These are phyloP conservation scores for Nyctibius grandis DNA, from an alignment of 2,797 vertebrate genomes.

Conservation along the genomic window DNA sequence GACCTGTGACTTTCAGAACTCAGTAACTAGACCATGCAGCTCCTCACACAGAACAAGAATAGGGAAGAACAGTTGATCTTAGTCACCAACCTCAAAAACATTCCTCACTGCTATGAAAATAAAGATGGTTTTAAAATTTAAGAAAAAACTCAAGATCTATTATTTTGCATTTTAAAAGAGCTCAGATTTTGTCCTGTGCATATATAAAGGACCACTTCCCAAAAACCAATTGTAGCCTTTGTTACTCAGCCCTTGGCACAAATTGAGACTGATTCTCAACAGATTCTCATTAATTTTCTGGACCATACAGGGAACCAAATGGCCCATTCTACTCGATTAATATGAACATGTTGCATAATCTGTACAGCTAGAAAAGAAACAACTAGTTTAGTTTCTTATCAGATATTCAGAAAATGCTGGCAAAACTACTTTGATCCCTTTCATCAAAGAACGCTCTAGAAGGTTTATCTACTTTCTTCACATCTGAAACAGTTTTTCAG, in stretches of 20 bases:
- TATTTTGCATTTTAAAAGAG: background rate
- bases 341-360: background rate
- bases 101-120: background rate
- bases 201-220: background rate
- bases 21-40: background rate
- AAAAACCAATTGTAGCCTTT: background rate
- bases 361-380: background rate
- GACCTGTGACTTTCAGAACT: background rate
- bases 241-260: background rate
- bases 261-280: background rate
- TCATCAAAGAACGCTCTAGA: background rate
- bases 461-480: background rate
- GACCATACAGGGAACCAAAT: background rate
- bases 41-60: background rate
- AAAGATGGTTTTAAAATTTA: background rate
- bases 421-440: background rate
- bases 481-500: background rate
- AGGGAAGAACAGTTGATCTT: background rate
- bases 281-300: background rate
- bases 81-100: background rate
- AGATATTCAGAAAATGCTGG: background rate
- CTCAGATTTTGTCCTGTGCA: background rate
- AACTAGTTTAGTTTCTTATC: background rate
- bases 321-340: background rate
- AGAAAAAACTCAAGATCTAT: background rate